Evolutionary conservation across 2,888 invertebrate genomes (phyloP), one percentile per base, ranked within the genome.

Genomic region (Brenthis daphne): DNA sequence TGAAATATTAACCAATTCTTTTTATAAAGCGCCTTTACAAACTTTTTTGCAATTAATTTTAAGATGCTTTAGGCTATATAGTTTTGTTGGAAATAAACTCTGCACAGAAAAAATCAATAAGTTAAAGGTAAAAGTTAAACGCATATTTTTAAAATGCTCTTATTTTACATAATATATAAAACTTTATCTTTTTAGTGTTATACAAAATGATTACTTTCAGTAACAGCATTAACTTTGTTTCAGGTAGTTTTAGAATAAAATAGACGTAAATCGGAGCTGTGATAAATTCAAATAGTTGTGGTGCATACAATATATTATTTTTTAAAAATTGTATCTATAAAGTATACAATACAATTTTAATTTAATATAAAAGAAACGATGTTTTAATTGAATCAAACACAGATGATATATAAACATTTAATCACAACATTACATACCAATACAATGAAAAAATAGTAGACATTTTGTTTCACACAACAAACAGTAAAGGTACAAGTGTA

Each of bases 211-310:
- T 5, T 16, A 13, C 2, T 16, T 5, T 20, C 20, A 56, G 20
- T 50, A 4, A 54, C 12, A 51, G 33, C 2, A 33, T 13, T 16
- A 50, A 43, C n/a, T 70, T 75, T 75, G 73, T 78, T 78, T 66
- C 78, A 77, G 80, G 78, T 77, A 76, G 68, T 67, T 58, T 64
- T 68, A 71, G 58, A 78, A 76, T 77, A 79, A 76, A 82, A 68
- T 60, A 60, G 13, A 60, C 3, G 50, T 33, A 60, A 67, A 70
- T 61, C 81, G 78, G 81, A 85, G 85, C 89, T 89, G 89, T 89
- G 89, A 89, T 88, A 89, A 82, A 79, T 77, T 71, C 70, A 77
- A 75, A 76, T 74, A 70, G 73, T 73, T 65, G 73, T 77, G 74
- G 73, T 74, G 73, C 68, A 29, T 29, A 4, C 58, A 72, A 70